phyloP scores from a whole-genome alignment of 1,140 invertebrate genomes.

The Trachymyrmex cornetzi region DNA sequence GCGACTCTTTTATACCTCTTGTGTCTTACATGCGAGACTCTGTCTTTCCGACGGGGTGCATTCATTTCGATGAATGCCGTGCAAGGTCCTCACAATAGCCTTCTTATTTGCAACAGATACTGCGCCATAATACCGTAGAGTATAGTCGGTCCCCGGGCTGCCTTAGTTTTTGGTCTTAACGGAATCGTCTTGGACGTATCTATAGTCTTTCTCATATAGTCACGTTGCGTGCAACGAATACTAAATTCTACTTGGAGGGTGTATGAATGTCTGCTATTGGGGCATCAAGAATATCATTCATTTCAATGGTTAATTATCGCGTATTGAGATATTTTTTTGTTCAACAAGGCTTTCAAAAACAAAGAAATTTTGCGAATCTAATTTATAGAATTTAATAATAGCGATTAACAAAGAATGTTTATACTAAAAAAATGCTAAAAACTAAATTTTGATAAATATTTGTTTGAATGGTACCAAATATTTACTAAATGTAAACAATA shows the following conservation, averaged over 20 bases:
- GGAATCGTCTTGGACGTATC: conserved; percentile 67
- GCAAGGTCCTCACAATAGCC: conserved; percentile 81
- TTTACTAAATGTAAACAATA: too few relatives aligned
- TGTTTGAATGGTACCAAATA: too few relatives aligned
- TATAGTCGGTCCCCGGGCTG: conserved; percentile 74
- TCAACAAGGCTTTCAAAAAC: background rate
- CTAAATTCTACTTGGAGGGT: background rate
- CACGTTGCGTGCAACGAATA: background rate
- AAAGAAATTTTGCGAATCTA: background rate
- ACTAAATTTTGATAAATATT: too few relatives aligned
- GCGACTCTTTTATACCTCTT: conserved; percentile 86
- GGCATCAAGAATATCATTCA: background rate
- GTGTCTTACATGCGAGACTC: conserved; percentile 85
- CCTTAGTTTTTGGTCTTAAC: conserved; percentile 76
- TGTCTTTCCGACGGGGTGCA: conserved; percentile 82
- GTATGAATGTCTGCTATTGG: background rate
- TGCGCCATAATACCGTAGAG: conserved; percentile 71
- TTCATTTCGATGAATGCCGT: conserved; percentile 84
- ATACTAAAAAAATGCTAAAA: background rate
- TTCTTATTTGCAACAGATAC: conserved; percentile 76
- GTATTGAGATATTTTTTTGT: background rate
- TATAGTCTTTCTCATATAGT: too few relatives aligned
- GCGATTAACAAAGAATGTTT: background rate
- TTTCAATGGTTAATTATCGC: background rate
- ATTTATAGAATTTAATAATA: background rate